These are phyloP conservation scores for Cyanocitta stelleri DNA, from an alignment of 2,113 vertebrate species.

Conservation along the genomic window DNA sequence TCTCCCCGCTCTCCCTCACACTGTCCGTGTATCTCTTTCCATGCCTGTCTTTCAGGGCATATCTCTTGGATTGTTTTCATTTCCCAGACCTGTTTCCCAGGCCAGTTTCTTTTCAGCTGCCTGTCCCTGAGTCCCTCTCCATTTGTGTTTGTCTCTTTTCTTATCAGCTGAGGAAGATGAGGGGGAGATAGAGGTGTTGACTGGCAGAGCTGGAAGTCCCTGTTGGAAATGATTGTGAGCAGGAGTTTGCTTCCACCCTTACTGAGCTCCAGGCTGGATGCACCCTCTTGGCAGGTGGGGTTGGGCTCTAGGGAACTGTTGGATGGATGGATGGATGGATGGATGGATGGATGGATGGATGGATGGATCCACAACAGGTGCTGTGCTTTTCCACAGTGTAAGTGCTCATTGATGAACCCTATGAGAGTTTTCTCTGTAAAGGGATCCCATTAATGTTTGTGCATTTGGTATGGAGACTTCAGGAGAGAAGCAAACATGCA, in stretches of 20 bases:
- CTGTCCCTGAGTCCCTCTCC: background rate
- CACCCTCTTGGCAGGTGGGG: no score
- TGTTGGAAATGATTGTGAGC: accelerated
- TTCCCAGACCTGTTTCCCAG: background rate
- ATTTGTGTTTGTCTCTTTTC: background rate
- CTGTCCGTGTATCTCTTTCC: background rate
- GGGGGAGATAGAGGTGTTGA: background rate
- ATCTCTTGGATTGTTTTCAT: background rate
- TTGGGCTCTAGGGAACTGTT: no score
- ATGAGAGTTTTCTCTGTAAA: accelerated
- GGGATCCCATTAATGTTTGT: background rate
- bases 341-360: background rate
- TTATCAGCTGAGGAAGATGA: background rate
- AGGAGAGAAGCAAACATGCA: background rate
- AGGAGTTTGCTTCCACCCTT: background rate
- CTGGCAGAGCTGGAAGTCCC: background rate
- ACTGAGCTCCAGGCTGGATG: background rate
- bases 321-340: background rate
- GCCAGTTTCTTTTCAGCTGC: background rate
- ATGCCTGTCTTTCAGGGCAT: background rate
- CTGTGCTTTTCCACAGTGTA: background rate
- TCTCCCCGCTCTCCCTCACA: accelerated
- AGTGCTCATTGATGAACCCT: background rate
- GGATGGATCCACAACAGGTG: background rate
- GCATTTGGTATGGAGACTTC: background rate